A percentile compares a stretch with the other conserved stretches of the same genome.
phyloP scores from a whole-genome alignment of 2,797 vertebrate genomes.

The Tragelaphus oryx region DNA sequence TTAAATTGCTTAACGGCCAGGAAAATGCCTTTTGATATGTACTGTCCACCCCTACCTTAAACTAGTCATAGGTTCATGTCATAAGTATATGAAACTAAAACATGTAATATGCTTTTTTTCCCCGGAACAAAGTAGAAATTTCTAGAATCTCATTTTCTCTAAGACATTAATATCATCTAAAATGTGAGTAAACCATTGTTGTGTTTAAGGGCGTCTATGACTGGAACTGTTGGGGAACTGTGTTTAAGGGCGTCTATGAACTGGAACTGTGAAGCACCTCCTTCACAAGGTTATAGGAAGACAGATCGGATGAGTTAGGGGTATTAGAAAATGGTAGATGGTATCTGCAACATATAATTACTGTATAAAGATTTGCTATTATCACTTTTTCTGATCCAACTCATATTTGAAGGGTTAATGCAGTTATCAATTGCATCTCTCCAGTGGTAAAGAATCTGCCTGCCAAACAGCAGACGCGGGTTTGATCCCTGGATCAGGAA shows the following conservation, averaged over 20 bases:
- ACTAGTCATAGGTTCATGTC: background rate
- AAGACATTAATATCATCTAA: background rate
- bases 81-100: background rate
- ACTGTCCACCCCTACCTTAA: background rate
- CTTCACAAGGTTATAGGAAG: background rate
- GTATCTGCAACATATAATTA: background rate
- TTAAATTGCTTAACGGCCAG: background rate
- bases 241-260: background rate
- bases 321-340: background rate
- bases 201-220: background rate
- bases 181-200: background rate
- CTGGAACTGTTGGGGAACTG: fast-evolving
- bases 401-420: background rate
- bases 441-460: background rate
- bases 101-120: background rate
- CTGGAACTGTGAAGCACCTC: background rate
- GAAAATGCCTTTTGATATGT: background rate
- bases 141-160: background rate
- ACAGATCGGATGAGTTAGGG: background rate
- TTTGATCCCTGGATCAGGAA: background rate
- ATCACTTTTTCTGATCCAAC: background rate
- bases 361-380: background rate
- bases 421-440: background rate
- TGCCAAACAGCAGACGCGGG: background rate
- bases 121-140: background rate